phyloP scores from a whole-genome alignment of 2,888 invertebrate species.

The Phengaris alcon region DNA sequence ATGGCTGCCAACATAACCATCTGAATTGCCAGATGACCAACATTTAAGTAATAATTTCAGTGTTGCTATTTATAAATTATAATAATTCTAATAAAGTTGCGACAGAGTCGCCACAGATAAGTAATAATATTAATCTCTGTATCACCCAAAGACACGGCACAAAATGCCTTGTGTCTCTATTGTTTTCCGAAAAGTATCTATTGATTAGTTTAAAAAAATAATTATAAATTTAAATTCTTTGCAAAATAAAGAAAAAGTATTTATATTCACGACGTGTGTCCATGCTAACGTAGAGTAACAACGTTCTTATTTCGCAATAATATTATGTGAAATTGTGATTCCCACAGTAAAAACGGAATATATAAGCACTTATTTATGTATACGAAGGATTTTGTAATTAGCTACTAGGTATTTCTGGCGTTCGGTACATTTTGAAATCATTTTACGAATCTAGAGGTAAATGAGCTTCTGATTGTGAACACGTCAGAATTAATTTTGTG shows the following conservation, averaged over 20 bases:
- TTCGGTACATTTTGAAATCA: slow-evolving; percentile 17
- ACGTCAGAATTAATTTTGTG: neutral
- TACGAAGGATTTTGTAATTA: slow-evolving; percentile 27
- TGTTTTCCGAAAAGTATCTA: too few species aligned
- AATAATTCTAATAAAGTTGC: too few species aligned
- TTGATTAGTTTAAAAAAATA: too few species aligned
- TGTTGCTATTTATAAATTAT: too few species aligned
- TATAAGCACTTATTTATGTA: slow-evolving; percentile 24
- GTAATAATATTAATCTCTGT: too few species aligned
- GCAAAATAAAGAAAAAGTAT: neutral
- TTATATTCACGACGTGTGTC: neutral
- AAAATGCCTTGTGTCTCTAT: too few species aligned
- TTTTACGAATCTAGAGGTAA: slow-evolving; percentile 9
- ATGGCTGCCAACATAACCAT: too few species aligned
- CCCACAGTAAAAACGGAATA: slow-evolving; percentile 32
- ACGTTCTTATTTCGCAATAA: slow-evolving; percentile 31
- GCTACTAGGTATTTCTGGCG: slow-evolving; percentile 20
- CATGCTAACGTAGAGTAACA: neutral
- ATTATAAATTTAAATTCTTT: neutral
- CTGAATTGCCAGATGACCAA: too few species aligned
- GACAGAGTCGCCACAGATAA: too few species aligned
- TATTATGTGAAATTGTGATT: slow-evolving; percentile 44
- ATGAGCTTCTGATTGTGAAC: neutral
- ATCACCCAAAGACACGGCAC: too few species aligned
- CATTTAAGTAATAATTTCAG: too few species aligned